phyloP scores from a whole-genome alignment of 35 echinoderm and acorn worm species.

The Acanthaster planci region DNA sequence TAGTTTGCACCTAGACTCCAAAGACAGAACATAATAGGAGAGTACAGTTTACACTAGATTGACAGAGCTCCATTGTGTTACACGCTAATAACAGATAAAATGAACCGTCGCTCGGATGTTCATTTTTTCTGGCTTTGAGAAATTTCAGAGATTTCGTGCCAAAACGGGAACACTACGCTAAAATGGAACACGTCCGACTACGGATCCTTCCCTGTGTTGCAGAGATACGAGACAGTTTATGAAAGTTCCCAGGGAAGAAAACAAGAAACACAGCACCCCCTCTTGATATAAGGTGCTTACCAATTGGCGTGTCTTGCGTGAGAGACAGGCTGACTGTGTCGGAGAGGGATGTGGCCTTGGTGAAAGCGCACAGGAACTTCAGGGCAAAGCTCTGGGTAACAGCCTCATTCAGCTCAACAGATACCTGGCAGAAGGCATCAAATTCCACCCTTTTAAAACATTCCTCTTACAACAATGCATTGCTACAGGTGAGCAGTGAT shows the following conservation, averaged over 20 bases:
- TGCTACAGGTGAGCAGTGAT: no score
- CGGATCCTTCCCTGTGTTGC: background rate
- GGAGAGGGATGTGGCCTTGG: conserved; percentile 90
- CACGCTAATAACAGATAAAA: no score
- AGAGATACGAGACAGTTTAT: background rate
- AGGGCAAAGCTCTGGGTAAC: conserved; percentile 81
- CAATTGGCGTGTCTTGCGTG: conserved; percentile 75
- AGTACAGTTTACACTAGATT: no score
- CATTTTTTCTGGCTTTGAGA: no score
- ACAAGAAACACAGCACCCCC: background rate
- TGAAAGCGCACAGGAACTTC: conserved; percentile 79
- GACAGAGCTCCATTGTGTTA: no score
- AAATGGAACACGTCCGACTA: background rate
- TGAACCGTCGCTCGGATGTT: no score
- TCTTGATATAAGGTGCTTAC: conserved; percentile 53
- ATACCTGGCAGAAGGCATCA: conserved; percentile 52
- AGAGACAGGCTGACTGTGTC: conserved; percentile 75
- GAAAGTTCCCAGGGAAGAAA: background rate
- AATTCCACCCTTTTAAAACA: background rate
- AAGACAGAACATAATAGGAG: no score
- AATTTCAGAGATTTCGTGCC: no score
- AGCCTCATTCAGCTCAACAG: conserved; percentile 67
- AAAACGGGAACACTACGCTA: no score
- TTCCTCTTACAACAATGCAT: no score
- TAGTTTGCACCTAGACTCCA: no score